Conservation (phyloP, 1,140 invertebrate genomes). For the Pararge aegeria region DNA sequence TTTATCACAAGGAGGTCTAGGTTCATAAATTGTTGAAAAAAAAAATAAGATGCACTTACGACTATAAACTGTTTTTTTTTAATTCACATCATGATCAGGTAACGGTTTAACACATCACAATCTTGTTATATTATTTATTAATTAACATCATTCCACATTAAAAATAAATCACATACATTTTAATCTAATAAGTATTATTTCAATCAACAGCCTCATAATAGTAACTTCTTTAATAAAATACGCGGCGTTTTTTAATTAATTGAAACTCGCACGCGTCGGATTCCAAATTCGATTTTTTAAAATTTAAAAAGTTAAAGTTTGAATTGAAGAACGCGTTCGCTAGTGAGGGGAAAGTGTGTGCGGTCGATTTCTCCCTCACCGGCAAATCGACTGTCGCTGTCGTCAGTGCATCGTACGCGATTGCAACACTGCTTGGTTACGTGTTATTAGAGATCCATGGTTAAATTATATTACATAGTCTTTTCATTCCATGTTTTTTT, state of each 20-base stretch:
- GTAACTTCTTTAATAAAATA: background rate
- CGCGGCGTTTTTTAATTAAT: background rate
- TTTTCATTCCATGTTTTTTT: background rate
- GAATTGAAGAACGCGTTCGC: constrained; percentile 25
- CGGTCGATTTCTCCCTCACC: constrained; percentile 57
- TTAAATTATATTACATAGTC: background rate
- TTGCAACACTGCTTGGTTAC: constrained; percentile 32
- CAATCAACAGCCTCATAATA: too few relatives aligned
- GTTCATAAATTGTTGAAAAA: too few relatives aligned
- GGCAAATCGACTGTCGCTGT: constrained; percentile 49
- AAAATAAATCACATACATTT: too few relatives aligned
- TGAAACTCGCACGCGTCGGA: background rate
- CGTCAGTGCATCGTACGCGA: constrained; percentile 22
- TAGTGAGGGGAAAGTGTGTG: constrained; percentile 57
- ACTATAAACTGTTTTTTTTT: background rate
- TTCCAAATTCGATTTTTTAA: background rate
- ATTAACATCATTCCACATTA: too few relatives aligned
- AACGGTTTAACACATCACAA: background rate
- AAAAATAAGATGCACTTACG: too few relatives aligned
- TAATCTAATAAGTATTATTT: too few relatives aligned
- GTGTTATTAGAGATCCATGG: constrained; percentile 27
- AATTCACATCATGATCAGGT: background rate
- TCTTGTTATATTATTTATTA: background rate
- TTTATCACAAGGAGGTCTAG: too few relatives aligned
- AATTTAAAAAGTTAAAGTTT: background rate